Evolutionary conservation across 1,140 invertebrate genomes (phyloP).

Genomic region (Nixonia krombeini): DNA sequence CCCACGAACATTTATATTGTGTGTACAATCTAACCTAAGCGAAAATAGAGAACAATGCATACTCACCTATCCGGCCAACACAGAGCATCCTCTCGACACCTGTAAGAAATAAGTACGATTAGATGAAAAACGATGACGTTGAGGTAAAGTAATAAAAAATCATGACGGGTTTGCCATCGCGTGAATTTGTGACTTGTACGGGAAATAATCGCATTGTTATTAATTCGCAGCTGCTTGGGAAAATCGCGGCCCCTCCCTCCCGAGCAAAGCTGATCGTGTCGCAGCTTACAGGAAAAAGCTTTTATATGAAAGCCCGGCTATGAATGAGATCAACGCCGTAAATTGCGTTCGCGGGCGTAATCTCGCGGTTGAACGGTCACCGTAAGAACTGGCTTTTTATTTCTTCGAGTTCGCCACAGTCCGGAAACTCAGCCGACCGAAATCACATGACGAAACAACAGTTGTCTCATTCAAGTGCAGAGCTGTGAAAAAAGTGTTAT

Average conservation of each 20-base stretch:
- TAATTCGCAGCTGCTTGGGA: slow-evolving; percentile 54
- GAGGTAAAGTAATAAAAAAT: not conserved
- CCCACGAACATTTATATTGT: too few relatives aligned
- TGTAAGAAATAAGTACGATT: slow-evolving; percentile 67
- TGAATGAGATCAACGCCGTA: slow-evolving; percentile 69
- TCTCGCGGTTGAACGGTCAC: slow-evolving; percentile 63
- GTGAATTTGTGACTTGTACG: slow-evolving; percentile 33
- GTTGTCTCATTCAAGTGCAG: slow-evolving; percentile 20
- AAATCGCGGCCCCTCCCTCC: slow-evolving; percentile 28
- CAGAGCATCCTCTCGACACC: slow-evolving; percentile 82
- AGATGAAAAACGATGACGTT: not conserved
- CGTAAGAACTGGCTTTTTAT: slow-evolving; percentile 43
- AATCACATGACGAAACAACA: slow-evolving; percentile 39
- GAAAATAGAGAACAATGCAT: not conserved
- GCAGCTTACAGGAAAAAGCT: slow-evolving; percentile 72
- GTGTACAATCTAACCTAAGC: too few relatives aligned
- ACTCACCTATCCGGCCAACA: slow-evolving; percentile 84
- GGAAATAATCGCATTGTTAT: slow-evolving; percentile 51
- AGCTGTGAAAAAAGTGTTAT: slow-evolving; percentile 5
- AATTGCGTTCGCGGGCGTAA: slow-evolving; percentile 68
- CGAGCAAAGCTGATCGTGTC: slow-evolving; percentile 55
- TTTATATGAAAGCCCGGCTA: slow-evolving; percentile 68
- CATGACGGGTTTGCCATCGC: slow-evolving; percentile 5
- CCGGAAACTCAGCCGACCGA: slow-evolving; percentile 33
- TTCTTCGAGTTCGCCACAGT: slow-evolving; percentile 40